Conservation (phyloP, 2,113 vertebrate species). For the Eudorcas thomsonii region DNA sequence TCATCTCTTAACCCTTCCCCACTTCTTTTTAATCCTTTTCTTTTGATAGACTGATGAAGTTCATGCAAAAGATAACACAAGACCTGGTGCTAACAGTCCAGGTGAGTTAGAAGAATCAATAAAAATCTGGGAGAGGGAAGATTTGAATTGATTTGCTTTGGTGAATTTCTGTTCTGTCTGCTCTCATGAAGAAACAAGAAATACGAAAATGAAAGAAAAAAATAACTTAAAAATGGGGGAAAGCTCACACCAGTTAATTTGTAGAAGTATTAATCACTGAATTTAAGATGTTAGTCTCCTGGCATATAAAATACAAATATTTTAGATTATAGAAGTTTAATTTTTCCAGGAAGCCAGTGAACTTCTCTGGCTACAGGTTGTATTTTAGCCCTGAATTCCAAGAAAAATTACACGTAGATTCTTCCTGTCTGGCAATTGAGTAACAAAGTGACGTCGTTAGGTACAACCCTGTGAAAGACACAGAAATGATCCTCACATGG, state of each 20-base stretch:
- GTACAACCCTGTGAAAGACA: not conserved
- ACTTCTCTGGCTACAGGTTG: not conserved
- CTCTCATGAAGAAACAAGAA: not conserved
- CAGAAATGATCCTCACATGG: not conserved
- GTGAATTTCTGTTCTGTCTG: not conserved
- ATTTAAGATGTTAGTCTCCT: not conserved
- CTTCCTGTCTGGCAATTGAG: not conserved
- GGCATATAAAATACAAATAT: not conserved
- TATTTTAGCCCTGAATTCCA: not conserved
- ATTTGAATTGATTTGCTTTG: not conserved
- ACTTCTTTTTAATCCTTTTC: not conserved
- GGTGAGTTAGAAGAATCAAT: constrained; percentile 77
- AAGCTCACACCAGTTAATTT: not conserved
- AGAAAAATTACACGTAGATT: not conserved
- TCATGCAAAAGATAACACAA: constrained; percentile 94
- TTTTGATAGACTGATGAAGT: constrained; percentile 93
- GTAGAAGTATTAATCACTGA: not conserved
- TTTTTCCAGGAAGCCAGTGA: not conserved
- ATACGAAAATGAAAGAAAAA: constrained; percentile 18
- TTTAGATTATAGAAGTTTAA: not conserved
- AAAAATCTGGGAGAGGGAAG: not conserved
- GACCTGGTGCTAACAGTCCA: constrained; percentile 89
- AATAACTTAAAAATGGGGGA: not conserved
- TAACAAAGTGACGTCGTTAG: not conserved
- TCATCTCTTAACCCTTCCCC: not conserved